Evolutionary conservation across 2,888 invertebrate genomes (phyloP).

Genomic region (Lottia gigantea): DNA sequence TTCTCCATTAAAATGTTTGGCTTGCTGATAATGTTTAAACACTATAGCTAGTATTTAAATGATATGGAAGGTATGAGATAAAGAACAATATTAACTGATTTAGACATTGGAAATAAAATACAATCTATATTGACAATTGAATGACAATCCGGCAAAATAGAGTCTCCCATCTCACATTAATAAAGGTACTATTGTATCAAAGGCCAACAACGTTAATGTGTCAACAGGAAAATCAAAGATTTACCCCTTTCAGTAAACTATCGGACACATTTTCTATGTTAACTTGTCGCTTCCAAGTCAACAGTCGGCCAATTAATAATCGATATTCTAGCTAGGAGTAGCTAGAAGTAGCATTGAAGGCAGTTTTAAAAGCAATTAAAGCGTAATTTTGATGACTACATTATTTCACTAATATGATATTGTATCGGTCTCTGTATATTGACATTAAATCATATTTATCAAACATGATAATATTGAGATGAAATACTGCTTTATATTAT

Average conservation of each 20-base stretch:
- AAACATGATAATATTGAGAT: too few species aligned
- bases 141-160: constrained; percentile 12
- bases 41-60: not conserved
- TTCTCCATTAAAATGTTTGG: too few species aligned
- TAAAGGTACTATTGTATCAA: constrained; percentile 12
- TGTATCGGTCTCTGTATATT: too few species aligned
- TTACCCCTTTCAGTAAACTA: constrained; percentile 18
- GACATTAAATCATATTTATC: too few species aligned
- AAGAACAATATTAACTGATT: constrained; percentile 7
- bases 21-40: too few species aligned
- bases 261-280: constrained; percentile 19
- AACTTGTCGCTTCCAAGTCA: constrained; percentile 26
- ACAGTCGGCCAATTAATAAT: constrained; percentile 30
- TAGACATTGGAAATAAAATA: constrained; percentile 14
- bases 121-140: constrained; percentile 20
- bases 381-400: too few species aligned
- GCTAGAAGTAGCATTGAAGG: too few species aligned
- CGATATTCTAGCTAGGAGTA: constrained; percentile 12
- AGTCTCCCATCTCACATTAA: not conserved
- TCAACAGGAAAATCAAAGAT: constrained; percentile 26
- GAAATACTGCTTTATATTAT: too few species aligned
- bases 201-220: constrained; percentile 19
- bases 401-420: too few species aligned
- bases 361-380: too few species aligned
- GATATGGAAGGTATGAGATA: not conserved